A percentile compares a stretch with the other conserved stretches of the same genome.
These are phyloP conservation scores for Rutilus rutilus DNA, from an alignment of 2,113 vertebrate species.

Conservation along the genomic window DNA sequence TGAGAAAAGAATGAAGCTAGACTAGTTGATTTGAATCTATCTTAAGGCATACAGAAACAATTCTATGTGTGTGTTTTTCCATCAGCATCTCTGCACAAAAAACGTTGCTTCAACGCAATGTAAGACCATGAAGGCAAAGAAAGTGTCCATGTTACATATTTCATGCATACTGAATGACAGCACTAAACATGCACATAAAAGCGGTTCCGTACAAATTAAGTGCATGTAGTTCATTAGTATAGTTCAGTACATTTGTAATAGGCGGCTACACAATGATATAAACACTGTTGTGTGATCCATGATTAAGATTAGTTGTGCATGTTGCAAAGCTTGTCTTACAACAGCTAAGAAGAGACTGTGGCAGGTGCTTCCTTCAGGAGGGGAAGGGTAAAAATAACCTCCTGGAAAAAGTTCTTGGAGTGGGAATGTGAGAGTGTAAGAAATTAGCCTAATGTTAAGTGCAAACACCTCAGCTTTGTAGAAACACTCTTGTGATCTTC, in stretches of 20 bases:
- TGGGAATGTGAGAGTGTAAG: background rate
- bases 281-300: background rate
- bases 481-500: background rate
- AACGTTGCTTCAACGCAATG: background rate
- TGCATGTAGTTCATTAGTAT: background rate
- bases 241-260: background rate
- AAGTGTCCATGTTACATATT: background rate
- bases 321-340: constrained; percentile 9
- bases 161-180: background rate
- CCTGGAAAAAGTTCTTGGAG: constrained; percentile 29
- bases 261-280: background rate
- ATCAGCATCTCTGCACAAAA: background rate
- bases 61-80: background rate
- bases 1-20: background rate
- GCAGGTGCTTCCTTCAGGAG: constrained; percentile 50
- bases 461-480: constrained; percentile 3
- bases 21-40: background rate
- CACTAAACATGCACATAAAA: background rate
- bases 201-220: background rate
- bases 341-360: constrained; percentile 5
- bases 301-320: background rate
- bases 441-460: background rate
- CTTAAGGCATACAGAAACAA: background rate
- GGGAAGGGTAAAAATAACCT: constrained; percentile 50
- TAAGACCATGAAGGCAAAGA: background rate